These are phyloP conservation scores for Mylabris phalerata DNA, from an alignment of 1,140 invertebrate species.

Conservation along the genomic window DNA sequence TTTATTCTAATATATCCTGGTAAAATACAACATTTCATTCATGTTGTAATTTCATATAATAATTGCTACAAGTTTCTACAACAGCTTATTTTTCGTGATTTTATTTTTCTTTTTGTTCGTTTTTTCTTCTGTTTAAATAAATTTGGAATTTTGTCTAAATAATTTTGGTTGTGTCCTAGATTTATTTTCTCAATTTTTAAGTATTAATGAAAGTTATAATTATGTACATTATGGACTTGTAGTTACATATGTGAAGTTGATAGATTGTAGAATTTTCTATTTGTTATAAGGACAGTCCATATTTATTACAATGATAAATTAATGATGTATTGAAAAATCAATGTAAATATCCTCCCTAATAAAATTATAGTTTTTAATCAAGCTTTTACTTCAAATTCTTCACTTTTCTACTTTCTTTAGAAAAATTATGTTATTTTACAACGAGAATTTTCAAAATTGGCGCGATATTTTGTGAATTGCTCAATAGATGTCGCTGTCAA, in stretches of 20 bases:
- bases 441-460: no score
- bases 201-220: neutral
- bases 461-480: no score
- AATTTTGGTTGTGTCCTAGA: neutral
- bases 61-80: no score
- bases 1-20: neutral
- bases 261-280: conserved; percentile 7
- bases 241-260: neutral
- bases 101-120: neutral
- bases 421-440: no score
- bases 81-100: no score
- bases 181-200: neutral
- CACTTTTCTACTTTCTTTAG: no score
- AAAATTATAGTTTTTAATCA: conserved; percentile 16
- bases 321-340: conserved; percentile 11
- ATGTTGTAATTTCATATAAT: no score
- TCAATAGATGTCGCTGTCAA: no score
- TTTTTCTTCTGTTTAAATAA: neutral
- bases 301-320: conserved; percentile 14
- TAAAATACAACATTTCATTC: no score
- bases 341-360: conserved; percentile 17
- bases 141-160: neutral
- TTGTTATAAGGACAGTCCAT: conserved; percentile 9
- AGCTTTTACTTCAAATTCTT: no score
- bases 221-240: conserved; percentile 2